Conservation (phyloP, 2,888 invertebrate genomes). For the Eremobia ochroleuca region DNA sequence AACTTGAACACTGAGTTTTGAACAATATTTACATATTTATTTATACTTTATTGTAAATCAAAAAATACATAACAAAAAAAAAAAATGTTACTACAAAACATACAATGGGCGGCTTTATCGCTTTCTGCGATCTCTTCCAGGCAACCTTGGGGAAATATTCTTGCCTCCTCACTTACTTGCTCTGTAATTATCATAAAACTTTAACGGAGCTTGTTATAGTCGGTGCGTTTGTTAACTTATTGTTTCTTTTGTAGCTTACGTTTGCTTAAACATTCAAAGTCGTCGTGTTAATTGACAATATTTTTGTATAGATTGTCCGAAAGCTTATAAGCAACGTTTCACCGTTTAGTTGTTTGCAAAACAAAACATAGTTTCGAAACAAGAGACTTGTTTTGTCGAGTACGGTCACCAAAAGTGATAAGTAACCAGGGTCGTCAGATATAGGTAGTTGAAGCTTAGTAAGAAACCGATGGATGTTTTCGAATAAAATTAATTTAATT, state of each 20-base stretch:
- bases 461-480: no score
- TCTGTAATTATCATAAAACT: conserved; percentile 46
- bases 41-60: no score
- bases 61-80: no score
- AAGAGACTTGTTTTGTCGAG: conserved; percentile 40
- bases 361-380: conserved; percentile 44
- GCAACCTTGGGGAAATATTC: no score
- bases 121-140: no score
- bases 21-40: no score
- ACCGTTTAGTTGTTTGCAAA: conserved; percentile 26
- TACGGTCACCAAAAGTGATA: background rate
- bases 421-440: background rate
- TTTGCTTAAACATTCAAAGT: conserved; percentile 39
- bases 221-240: conserved; percentile 31
- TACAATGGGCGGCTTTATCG: no score
- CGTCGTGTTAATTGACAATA: conserved; percentile 46
- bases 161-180: conserved; percentile 13
- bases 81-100: no score
- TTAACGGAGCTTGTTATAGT: conserved; percentile 41
- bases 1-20: conserved; percentile 18
- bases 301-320: conserved; percentile 27
- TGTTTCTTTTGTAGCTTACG: conserved; percentile 36
- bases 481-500: background rate
- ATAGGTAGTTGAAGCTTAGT: no score
- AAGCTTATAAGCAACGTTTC: conserved; percentile 39